Conservation (phyloP, 2,113 vertebrate genomes). For the Gadus macrocephalus region DNA sequence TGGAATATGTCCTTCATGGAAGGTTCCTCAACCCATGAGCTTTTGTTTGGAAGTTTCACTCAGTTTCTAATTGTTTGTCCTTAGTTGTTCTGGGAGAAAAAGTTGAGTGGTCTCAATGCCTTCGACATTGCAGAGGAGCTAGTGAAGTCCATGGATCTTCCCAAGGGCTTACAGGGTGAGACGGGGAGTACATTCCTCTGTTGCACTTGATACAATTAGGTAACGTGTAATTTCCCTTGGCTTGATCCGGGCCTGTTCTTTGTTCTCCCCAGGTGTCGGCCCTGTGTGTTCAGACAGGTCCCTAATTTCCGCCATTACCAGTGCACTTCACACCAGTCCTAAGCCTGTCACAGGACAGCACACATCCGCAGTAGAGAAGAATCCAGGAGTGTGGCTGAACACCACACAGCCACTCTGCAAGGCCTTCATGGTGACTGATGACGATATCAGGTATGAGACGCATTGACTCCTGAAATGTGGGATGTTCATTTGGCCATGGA, state of each 20-base stretch:
- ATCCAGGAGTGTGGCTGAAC: conserved; percentile 96
- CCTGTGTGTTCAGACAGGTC: conserved; percentile 91
- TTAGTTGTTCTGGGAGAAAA: conserved; percentile 98
- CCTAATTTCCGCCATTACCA: conserved; percentile 89
- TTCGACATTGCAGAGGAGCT: conserved; percentile 95
- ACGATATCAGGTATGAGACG: conserved; percentile 86
- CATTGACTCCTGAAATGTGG: too few relatives aligned
- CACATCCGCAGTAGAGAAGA: conserved; percentile 93
- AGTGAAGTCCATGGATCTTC: conserved; percentile 95
- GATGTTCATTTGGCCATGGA: too few relatives aligned
- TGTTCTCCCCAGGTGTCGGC: conserved; percentile 78
- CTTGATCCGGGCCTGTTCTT: not conserved
- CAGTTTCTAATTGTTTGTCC: conserved; percentile 17
- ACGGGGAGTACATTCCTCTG: conserved; percentile 6
- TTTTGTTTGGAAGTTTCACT: not conserved
- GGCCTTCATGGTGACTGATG: conserved; percentile 95
- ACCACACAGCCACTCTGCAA: conserved; percentile 93
- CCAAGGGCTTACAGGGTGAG: conserved; percentile 91
- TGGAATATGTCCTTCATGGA: too few relatives aligned
- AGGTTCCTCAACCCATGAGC: too few relatives aligned
- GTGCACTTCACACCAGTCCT: conserved; percentile 91
- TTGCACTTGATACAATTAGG: too few relatives aligned
- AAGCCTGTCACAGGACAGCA: conserved; percentile 93
- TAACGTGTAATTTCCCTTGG: not conserved
- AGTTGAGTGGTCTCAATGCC: conserved; percentile 87